These are phyloP conservation scores for Pseudomyrmex cubaensis DNA, from an alignment of 1,140 invertebrate genomes.

Conservation along the genomic window DNA sequence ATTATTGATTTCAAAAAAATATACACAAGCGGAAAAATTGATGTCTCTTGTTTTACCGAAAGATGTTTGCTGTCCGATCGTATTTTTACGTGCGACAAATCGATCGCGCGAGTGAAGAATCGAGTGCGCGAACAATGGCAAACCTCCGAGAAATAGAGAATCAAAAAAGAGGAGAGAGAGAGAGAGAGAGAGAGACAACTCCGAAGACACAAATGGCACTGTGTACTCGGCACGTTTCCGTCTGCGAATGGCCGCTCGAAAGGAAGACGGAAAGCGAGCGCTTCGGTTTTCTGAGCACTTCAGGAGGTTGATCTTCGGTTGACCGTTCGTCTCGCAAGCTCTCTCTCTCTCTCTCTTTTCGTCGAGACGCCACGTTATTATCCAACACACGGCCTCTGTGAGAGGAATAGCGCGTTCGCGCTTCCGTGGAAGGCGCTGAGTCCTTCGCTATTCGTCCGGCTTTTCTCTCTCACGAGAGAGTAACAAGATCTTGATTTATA, in stretches of 20 bases:
- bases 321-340: conserved; percentile 49
- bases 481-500: conserved; percentile 77
- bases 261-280: not conserved
- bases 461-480: conserved; percentile 55
- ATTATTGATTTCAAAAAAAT: not conserved
- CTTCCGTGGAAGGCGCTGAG: not conserved
- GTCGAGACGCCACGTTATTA: conserved; percentile 44
- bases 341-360: not conserved
- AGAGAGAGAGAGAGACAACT: no score
- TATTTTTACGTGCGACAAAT: not conserved
- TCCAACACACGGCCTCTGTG: conserved; percentile 16
- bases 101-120: not conserved
- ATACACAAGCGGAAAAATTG: no score
- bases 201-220: not conserved
- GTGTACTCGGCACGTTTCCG: conserved; percentile 2
- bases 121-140: not conserved
- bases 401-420: conserved; percentile 42
- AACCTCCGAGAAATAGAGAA: not conserved
- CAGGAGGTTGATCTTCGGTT: conserved; percentile 13
- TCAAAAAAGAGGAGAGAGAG: not conserved
- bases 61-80: not conserved
- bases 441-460: conserved; percentile 45
- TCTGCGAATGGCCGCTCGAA: conserved; percentile 7
- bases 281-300: conserved; percentile 51
- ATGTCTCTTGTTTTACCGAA: no score